A percentile compares a stretch with the other conserved stretches of the same genome.
phyloP scores from a whole-genome alignment of 2,888 invertebrate species.

The Lithophane leautieri region DNA sequence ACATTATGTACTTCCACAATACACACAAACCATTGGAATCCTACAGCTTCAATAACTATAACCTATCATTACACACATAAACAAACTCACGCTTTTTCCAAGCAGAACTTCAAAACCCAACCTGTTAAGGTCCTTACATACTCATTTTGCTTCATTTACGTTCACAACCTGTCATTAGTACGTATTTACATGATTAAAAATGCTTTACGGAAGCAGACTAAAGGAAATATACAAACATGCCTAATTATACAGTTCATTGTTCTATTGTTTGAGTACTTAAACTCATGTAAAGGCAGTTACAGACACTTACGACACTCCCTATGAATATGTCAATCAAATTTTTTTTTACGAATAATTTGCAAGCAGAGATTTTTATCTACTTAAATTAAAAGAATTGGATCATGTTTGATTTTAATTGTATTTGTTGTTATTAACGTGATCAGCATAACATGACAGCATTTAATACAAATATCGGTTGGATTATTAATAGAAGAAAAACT shows the following conservation, averaged over 20 bases:
- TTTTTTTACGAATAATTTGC: conserved; percentile 63
- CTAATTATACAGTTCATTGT: conserved; percentile 73
- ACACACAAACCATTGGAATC: neutral
- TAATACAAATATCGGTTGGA: neutral
- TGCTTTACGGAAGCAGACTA: conserved; percentile 67
- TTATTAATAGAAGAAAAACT: neutral
- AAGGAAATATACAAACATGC: conserved; percentile 73
- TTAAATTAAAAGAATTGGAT: conserved; percentile 30
- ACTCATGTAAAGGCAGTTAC: conserved; percentile 46
- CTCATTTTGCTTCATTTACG: no score
- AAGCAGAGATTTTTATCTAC: conserved; percentile 68
- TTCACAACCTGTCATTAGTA: no score
- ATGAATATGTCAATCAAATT: conserved; percentile 74
- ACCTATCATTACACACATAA: neutral
- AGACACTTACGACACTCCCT: conserved; percentile 52
- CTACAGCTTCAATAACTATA: neutral
- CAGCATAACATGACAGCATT: neutral
- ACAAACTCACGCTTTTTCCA: no score
- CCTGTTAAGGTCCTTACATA: no score
- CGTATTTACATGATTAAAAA: conserved; percentile 10
- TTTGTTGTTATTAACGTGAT: conserved; percentile 33
- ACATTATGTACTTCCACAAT: neutral
- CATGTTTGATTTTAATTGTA: conserved; percentile 39
- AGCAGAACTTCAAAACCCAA: no score
- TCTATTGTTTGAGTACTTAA: conserved; percentile 72